Percentiles rank a stretch among this genome's conserved stretches.
Conservation (phyloP, 2,113 vertebrate species). For the Festucalex cinctus region DNA sequence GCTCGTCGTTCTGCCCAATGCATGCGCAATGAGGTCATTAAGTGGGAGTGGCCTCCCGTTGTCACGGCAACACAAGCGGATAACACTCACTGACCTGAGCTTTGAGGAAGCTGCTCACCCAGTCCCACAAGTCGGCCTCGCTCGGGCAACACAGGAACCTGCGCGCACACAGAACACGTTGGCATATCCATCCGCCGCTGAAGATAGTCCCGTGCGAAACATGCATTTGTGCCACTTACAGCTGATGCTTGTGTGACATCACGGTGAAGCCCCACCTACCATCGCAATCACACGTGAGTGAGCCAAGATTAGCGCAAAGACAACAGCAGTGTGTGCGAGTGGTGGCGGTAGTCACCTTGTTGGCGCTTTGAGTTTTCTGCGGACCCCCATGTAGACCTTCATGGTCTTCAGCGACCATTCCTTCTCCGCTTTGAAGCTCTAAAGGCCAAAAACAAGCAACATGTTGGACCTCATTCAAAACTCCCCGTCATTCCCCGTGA, state of each 20-base stretch:
- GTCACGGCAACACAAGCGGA: neutral
- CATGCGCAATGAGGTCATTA: neutral
- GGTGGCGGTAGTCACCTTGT: constrained; percentile 59
- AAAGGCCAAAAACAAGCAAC: constrained; percentile 12
- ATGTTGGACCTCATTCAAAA: too few relatives aligned
- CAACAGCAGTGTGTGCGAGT: neutral
- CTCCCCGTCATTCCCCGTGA: neutral
- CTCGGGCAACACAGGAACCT: constrained; percentile 84
- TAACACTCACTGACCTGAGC: constrained; percentile 79
- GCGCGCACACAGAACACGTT: neutral
- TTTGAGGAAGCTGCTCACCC: constrained; percentile 90
- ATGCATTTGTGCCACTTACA: constrained; percentile 77
- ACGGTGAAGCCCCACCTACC: constrained; percentile 91
- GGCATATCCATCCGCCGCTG: neutral
- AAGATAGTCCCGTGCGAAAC: neutral
- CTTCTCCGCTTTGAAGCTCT: constrained; percentile 89
- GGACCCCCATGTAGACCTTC: constrained; percentile 93
- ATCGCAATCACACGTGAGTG: neutral
- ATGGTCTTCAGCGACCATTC: constrained; percentile 87
- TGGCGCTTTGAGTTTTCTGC: constrained; percentile 89
- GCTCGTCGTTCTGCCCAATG: constrained; percentile 74
- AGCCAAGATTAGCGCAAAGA: neutral
- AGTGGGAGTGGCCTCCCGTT: neutral
- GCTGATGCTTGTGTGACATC: constrained; percentile 86
- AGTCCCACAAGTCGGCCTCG: constrained; percentile 91